A percentile compares a stretch with the other conserved stretches of the same genome.
phyloP scores from a whole-genome alignment of 2,797 vertebrate genomes.

The Lophius americanus region DNA sequence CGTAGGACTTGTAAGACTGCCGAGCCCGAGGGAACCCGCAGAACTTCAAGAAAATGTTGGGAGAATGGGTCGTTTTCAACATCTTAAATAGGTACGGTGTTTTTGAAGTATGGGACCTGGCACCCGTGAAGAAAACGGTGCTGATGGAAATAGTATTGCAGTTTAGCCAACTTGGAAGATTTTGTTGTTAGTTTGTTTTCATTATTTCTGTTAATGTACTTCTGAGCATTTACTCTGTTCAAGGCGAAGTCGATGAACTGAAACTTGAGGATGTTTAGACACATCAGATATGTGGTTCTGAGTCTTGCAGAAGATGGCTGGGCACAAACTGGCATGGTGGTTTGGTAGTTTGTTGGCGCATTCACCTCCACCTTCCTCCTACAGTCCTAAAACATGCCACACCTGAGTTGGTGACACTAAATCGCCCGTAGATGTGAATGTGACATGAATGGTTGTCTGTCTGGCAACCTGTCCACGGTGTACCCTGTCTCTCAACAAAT shows the following conservation, averaged over 20 bases:
- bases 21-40: conserved; percentile 12
- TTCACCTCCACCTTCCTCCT: no score
- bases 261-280: conserved; percentile 1
- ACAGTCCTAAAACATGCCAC: background rate
- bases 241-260: conserved; percentile 60
- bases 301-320: no score
- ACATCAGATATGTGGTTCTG: no score
- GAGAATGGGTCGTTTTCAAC: conserved; percentile 6
- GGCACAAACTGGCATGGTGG: no score
- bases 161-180: conserved; percentile 20
- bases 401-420: conserved; percentile 4
- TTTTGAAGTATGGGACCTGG: conserved; percentile 41
- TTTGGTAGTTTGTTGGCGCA: no score
- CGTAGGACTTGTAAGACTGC: background rate
- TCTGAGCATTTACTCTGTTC: conserved; percentile 58
- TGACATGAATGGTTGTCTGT: no score
- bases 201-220: conserved; percentile 42
- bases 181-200: conserved; percentile 25
- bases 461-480: no score
- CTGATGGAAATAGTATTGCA: conserved; percentile 41
- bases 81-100: conserved; percentile 19
- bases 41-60: conserved; percentile 10
- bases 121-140: conserved; percentile 33
- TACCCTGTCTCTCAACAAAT: no score
- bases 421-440: no score